Base-by-base conservation (phyloP, 2,797 vertebrate species). In the Silurus lanzhouensis region DNA sequence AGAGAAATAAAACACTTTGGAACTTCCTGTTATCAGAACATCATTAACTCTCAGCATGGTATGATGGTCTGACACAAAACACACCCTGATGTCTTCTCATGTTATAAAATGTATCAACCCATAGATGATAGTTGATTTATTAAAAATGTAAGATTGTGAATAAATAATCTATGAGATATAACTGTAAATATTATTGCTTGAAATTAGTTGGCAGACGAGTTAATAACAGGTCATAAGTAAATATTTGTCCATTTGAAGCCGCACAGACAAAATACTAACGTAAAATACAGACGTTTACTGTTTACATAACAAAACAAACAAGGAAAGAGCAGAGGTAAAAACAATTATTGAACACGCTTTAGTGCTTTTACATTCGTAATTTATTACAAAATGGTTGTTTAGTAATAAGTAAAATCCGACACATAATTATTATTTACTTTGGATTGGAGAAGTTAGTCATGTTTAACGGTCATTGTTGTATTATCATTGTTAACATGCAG, bases 41-140 rank as follows among this genome's bases (percentile, higher is more conserved):
- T 4, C 7, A 25, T 75, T 9, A 25, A 52, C 46, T 75, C 31
- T 55, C 48, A 27, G 13, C 48, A 9, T 75, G 52, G 52, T 57
- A 48, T 17, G 72, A 75, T 75, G 14, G 48, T 75, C 72, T 75
- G 72, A 75, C 10, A 7, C 72, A 55, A 75, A 75, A n/a, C 44
- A 72, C 10, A 72, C 10, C 5, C 44, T 72, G 70, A 1, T 71
- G 31, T 71, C 8, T 71, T 46, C 13, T 48, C 46, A 25, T 74
- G 46, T 27, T 13, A n/a, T 55, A 57, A 75, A 57, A 27, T 25
- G 10, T 9, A 27, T 75, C 48, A 57, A 55, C 48, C 17, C n/a
- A 57, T 20, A 25, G 55, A 3, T 76, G 8, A 19, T 60, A 38
- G 57, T 20, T 77, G 55, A 77, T 77, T 77, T 60, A 60, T 55